phyloP scores from a whole-genome alignment of 2,888 invertebrate genomes.

The Mantis religiosa region DNA sequence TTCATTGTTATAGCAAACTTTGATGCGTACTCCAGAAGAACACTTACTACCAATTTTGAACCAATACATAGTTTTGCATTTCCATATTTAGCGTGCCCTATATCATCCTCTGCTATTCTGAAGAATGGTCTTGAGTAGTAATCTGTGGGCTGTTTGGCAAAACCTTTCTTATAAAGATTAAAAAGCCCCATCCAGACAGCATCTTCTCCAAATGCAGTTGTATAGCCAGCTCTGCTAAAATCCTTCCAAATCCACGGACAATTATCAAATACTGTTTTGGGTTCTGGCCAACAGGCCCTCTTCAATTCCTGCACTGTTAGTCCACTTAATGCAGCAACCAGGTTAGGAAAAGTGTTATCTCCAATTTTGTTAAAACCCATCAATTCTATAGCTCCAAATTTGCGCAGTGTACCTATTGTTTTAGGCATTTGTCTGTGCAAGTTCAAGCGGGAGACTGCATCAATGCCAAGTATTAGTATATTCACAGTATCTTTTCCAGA shows the following conservation, averaged over 20 bases:
- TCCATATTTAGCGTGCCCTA: constrained; percentile 60
- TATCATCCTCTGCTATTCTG: constrained; percentile 60
- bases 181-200: constrained; percentile 73
- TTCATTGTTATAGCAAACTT: constrained; percentile 59
- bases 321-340: constrained; percentile 77
- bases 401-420: constrained; percentile 58
- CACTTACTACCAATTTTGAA: constrained; percentile 61
- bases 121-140: constrained; percentile 77
- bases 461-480: constrained; percentile 76
- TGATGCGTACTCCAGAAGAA: constrained; percentile 66
- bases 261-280: constrained; percentile 61
- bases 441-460: constrained; percentile 81
- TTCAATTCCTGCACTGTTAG: constrained; percentile 60
- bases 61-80: constrained; percentile 71
- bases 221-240: constrained; percentile 66
- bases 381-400: constrained; percentile 68
- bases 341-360: constrained; percentile 90
- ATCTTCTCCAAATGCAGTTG: constrained; percentile 81
- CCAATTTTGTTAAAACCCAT: constrained; percentile 90
- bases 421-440: constrained; percentile 79
- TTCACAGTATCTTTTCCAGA: constrained; percentile 44
- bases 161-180: constrained; percentile 74
- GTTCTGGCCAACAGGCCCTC: constrained; percentile 58
- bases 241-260: constrained; percentile 84
- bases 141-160: constrained; percentile 75